Evolutionary conservation across 2,797 vertebrate species (phyloP).

Genomic region (Pseudomugil tenellus): DNA sequence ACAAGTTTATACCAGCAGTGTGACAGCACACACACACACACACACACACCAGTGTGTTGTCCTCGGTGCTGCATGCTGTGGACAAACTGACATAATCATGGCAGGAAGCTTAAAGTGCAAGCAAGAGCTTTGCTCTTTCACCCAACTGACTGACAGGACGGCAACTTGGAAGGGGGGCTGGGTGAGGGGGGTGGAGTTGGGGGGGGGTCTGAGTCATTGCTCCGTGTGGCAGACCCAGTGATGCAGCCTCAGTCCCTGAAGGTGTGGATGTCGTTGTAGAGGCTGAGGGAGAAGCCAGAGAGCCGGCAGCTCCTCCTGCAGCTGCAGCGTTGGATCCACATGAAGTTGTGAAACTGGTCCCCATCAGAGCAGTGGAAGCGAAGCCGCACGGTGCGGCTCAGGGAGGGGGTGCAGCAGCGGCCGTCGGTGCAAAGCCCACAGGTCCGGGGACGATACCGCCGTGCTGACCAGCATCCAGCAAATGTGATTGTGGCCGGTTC

Average conservation of each 20-base stretch:
- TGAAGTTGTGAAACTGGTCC: constrained; percentile 70
- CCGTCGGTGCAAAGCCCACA: constrained; percentile 72
- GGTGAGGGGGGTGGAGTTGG: too few species aligned
- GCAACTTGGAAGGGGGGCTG: not conserved
- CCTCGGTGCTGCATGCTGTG: too few species aligned
- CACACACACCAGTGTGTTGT: too few species aligned
- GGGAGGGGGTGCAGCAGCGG: constrained; percentile 75
- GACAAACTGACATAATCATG: constrained; percentile 34
- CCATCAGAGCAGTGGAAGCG: constrained; percentile 76
- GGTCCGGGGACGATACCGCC: constrained; percentile 65
- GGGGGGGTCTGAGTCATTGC: too few species aligned
- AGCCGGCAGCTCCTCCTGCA: constrained; percentile 58
- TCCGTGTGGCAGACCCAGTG: not conserved
- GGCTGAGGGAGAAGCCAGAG: constrained; percentile 58
- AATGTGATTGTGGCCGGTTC: constrained; percentile 66
- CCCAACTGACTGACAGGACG: constrained; percentile 20
- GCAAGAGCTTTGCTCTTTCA: constrained; percentile 50
- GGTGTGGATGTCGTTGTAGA: constrained; percentile 82
- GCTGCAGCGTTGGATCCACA: constrained; percentile 82
- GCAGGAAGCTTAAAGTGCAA: constrained; percentile 76
- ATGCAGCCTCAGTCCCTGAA: constrained; percentile 68
- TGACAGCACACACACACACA: too few species aligned
- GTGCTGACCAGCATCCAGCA: constrained; percentile 68
- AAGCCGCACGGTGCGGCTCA: constrained; percentile 71
- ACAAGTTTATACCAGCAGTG: too few species aligned